A percentile compares a stretch with the other conserved stretches of the same genome.
Conservation (phyloP, 2,113 vertebrate species). For the Brachyhypopomus occidentalis region DNA sequence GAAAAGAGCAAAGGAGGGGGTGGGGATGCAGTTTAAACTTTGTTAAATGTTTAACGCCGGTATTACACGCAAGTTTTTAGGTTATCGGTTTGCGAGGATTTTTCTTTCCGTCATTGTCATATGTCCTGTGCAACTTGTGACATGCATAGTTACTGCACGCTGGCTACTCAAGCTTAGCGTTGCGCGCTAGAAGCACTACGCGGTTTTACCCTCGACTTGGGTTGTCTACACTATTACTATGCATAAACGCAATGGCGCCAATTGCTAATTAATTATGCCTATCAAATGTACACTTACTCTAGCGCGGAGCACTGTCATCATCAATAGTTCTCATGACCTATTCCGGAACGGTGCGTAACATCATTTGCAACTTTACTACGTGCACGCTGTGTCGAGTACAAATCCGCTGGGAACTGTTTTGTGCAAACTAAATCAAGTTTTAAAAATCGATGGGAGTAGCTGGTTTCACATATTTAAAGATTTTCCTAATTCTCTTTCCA, state of each 20-base stretch:
- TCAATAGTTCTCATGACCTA: background rate
- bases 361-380: constrained; percentile 45
- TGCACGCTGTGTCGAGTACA: constrained; percentile 18
- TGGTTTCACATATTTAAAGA: no score
- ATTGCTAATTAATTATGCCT: background rate
- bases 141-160: background rate
- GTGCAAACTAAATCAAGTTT: no score
- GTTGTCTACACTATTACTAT: background rate
- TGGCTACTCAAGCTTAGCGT: background rate
- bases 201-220: no score
- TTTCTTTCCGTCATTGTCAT: background rate
- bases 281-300: no score
- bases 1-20: constrained; percentile 52
- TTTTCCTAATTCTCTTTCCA: no score
- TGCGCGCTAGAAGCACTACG: background rate
- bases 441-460: no score
- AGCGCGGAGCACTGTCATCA: background rate
- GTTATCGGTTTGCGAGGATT: background rate
- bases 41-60: constrained; percentile 67
- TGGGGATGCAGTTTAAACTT: constrained; percentile 71
- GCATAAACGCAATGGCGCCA: constrained; percentile 1
- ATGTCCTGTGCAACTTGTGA: constrained; percentile 5
- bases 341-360: constrained; percentile 14
- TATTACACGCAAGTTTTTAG: background rate
- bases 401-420: no score